Conservation (phyloP, 2,113 vertebrate genomes). For the Dermatemys mawii region DNA sequence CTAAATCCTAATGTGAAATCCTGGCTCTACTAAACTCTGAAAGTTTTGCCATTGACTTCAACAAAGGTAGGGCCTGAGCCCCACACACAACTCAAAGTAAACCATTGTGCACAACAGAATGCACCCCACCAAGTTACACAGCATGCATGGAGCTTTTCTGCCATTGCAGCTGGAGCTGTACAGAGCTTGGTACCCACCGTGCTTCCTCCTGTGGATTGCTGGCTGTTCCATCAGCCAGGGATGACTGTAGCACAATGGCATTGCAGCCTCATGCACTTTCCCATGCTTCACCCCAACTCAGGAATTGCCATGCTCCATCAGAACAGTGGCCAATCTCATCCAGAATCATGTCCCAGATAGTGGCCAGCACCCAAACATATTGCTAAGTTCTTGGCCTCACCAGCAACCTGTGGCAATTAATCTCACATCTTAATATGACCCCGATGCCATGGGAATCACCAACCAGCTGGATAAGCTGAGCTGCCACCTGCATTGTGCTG, state of each 20-base stretch:
- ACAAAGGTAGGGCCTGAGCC: fast-evolving
- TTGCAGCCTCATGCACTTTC: not conserved
- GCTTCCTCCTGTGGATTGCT: not conserved
- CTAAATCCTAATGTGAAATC: not conserved
- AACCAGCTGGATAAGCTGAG: not conserved
- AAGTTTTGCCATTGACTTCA: not conserved
- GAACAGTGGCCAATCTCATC: not conserved
- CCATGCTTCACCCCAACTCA: not conserved
- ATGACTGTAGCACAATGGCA: not conserved
- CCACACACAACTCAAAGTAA: not conserved
- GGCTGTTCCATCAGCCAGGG: not conserved
- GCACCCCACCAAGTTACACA: not conserved
- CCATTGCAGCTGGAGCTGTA: not conserved
- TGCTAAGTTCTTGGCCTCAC: not conserved
- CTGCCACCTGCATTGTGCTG: not conserved
- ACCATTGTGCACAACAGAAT: not conserved
- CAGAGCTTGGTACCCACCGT: not conserved
- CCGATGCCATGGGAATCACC: not conserved
- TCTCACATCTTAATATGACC: not conserved
- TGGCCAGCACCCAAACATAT: not conserved
- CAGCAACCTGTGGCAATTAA: not conserved
- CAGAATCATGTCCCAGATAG: not conserved
- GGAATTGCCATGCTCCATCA: not conserved
- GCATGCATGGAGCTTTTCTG: not conserved
- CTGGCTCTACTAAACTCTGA: not conserved